Conservation (phyloP, 1,140 invertebrate species). For the Periplaneta americana region DNA sequence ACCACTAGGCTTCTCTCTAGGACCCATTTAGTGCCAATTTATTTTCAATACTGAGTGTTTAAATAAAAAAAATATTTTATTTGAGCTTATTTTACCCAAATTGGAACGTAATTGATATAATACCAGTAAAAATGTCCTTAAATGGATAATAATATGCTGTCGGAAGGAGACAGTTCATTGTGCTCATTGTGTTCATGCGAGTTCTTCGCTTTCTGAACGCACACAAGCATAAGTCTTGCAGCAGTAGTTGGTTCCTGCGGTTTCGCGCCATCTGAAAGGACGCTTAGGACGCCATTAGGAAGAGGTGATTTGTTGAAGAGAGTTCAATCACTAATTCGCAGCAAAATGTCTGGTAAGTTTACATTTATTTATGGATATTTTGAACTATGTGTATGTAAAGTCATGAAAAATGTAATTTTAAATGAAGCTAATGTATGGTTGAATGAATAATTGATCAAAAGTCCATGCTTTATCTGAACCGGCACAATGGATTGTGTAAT, state of each 20-base stretch:
- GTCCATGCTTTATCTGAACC: neutral
- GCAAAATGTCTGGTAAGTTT: neutral
- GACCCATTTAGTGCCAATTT: too few species aligned
- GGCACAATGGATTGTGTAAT: neutral
- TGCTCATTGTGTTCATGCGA: too few species aligned
- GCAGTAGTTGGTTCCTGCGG: neutral
- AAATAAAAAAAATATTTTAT: too few species aligned
- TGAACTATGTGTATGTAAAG: neutral
- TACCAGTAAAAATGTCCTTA: too few species aligned
- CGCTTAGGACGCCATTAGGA: neutral
- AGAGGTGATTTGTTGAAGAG: too few species aligned
- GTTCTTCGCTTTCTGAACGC: neutral
- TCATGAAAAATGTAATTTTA: neutral
- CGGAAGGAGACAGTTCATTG: too few species aligned
- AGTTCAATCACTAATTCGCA: neutral
- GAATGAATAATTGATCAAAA: neutral
- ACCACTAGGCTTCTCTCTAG: too few species aligned
- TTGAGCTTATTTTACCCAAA: too few species aligned
- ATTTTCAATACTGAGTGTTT: too few species aligned
- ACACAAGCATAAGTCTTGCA: neutral
- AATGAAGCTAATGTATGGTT: neutral
- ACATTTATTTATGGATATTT: neutral
- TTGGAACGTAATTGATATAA: too few species aligned
- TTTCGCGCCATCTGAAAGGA: neutral
- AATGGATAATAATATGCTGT: too few species aligned